Percentiles rank a stretch among this genome's conserved stretches.
Conservation (phyloP, 2,113 vertebrate genomes). For the Etheostoma spectabile region DNA sequence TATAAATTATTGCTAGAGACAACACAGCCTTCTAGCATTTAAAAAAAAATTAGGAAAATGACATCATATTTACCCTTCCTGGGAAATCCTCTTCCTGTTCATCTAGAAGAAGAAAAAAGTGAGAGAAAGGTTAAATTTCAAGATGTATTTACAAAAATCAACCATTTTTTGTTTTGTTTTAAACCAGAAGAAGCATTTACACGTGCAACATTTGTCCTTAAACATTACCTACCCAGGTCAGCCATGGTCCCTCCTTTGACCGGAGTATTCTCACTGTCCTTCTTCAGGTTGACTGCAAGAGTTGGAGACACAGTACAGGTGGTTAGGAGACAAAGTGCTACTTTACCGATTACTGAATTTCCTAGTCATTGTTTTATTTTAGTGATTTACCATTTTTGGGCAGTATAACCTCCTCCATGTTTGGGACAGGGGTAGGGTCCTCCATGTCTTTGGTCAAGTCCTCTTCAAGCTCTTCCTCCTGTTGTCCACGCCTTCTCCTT, state of each 20-base stretch:
- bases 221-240: slow-evolving; percentile 89
- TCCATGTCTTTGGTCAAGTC: slow-evolving; percentile 99
- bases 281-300: slow-evolving; percentile 93
- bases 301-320: neutral
- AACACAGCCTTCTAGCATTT: neutral
- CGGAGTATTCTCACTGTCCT: slow-evolving; percentile 97
- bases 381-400: slow-evolving; percentile 92
- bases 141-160: neutral
- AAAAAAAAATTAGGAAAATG: neutral
- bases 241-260: slow-evolving; percentile 97
- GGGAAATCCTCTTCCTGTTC: slow-evolving; percentile 95
- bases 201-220: neutral
- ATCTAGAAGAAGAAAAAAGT: slow-evolving; percentile 83
- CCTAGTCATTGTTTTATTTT: neutral
- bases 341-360: neutral
- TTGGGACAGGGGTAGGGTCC: slow-evolving; percentile 95
- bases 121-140: neutral
- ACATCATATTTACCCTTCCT: slow-evolving; percentile 88
- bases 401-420: slow-evolving; percentile 95
- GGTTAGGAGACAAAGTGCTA: neutral
- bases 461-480: slow-evolving; percentile 93
- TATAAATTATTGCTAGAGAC: neutral
- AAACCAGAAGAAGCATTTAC: neutral
- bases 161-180: neutral
- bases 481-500: slow-evolving; percentile 91